Conservation (phyloP, 2,113 vertebrate genomes). For the Oryzias celebensis region DNA sequence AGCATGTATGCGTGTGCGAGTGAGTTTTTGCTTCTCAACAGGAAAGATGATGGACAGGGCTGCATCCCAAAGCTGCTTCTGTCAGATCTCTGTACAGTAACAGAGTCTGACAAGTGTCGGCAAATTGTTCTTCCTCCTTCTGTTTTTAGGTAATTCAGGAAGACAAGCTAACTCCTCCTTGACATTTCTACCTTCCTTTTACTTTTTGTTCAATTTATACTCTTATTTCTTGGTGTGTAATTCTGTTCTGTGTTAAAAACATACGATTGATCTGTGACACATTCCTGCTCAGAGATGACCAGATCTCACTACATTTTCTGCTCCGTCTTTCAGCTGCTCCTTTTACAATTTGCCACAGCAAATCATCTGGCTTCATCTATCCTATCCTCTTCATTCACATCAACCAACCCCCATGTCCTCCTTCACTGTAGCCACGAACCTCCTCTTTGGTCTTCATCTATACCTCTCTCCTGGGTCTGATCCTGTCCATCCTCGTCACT, state of each 20-base stretch:
- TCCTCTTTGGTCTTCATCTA: too few species aligned
- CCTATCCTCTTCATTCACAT: too few species aligned
- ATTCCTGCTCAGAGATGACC: background rate
- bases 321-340: too few species aligned
- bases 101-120: conserved; percentile 51
- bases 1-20: conserved; percentile 13
- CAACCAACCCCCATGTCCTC: too few species aligned
- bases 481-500: too few species aligned
- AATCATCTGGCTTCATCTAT: too few species aligned
- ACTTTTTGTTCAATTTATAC: background rate
- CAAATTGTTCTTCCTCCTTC: conserved; percentile 23
- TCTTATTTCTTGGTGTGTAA: background rate
- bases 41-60: conserved; percentile 56
- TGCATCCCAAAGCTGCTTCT: conserved; percentile 60
- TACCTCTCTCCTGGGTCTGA: too few species aligned
- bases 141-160: conserved; percentile 40
- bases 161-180: conserved; percentile 36
- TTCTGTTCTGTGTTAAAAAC: background rate
- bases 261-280: conserved; percentile 8
- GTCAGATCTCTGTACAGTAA: conserved; percentile 51
- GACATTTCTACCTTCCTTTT: background rate
- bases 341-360: too few species aligned
- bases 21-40: conserved; percentile 43
- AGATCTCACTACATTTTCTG: too few species aligned
- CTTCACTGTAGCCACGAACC: too few species aligned